Conservation (phyloP, 2,797 vertebrate species). For the Australoheros facetus region DNA sequence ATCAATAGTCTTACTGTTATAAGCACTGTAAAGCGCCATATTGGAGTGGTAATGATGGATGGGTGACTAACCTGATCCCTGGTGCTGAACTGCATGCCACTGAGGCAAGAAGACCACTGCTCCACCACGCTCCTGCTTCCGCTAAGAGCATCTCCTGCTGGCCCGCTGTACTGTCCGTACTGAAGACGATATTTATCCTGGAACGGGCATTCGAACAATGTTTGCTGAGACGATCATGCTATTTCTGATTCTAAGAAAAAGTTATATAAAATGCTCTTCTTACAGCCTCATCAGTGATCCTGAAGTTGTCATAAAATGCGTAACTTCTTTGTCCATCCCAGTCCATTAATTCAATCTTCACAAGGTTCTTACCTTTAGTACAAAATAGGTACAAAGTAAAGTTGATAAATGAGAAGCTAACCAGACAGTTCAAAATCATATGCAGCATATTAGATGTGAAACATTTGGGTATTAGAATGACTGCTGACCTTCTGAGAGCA, state of each 20-base stretch:
- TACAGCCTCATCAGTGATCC: slow-evolving; percentile 84
- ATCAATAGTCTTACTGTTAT: background rate
- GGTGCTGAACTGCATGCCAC: slow-evolving; percentile 91
- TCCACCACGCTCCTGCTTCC: slow-evolving; percentile 84
- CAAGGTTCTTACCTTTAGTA: slow-evolving; percentile 80
- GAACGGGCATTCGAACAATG: background rate
- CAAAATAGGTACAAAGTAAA: background rate
- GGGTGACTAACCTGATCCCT: slow-evolving; percentile 76
- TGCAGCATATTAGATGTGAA: background rate
- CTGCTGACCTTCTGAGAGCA: slow-evolving; percentile 82
- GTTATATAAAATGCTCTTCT: slow-evolving; percentile 5
- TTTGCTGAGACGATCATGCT: background rate
- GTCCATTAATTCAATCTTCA: slow-evolving; percentile 91
- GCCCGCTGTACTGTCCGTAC: slow-evolving; percentile 86
- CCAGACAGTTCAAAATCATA: background rate
- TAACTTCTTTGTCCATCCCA: slow-evolving; percentile 85
- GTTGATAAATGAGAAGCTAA: background rate
- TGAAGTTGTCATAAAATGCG: slow-evolving; percentile 88
- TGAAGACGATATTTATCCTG: slow-evolving; percentile 90
- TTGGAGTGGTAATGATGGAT: background rate
- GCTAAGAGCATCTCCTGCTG: slow-evolving; percentile 87
- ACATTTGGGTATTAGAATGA: background rate
- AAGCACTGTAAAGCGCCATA: background rate
- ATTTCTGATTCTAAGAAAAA: background rate
- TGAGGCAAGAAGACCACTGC: slow-evolving; percentile 88